Conservation (phyloP, 2,797 vertebrate genomes). For the Menidia menidia region DNA sequence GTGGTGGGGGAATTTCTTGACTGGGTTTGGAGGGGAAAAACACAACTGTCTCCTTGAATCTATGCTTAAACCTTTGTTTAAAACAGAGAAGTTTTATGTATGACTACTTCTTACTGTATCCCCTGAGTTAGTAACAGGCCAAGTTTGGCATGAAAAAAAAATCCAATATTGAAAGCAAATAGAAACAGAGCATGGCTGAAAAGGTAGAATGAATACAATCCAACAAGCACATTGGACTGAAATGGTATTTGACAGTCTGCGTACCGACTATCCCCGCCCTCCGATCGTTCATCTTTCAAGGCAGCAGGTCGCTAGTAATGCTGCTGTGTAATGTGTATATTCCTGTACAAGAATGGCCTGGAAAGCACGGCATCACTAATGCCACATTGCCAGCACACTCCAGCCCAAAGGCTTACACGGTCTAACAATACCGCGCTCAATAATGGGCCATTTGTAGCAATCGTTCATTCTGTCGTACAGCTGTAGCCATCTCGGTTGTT, state of each 20-base stretch:
- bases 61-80: neutral
- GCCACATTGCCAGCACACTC: neutral
- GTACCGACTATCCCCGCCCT: neutral
- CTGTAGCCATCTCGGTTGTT: neutral
- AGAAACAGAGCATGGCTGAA: neutral
- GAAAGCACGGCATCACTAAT: constrained; percentile 24
- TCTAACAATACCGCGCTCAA: neutral
- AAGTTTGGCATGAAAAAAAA: neutral
- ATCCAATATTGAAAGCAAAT: neutral
- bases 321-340: neutral
- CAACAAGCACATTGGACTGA: neutral
- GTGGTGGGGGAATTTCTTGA: neutral
- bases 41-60: neutral
- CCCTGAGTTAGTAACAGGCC: neutral
- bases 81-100: neutral
- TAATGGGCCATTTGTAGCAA: neutral
- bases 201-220: neutral
- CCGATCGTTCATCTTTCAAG: neutral
- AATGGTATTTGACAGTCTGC: neutral
- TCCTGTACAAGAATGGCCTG: constrained; percentile 29
- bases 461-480: neutral
- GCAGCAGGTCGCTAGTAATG: neutral
- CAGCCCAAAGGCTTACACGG: neutral
- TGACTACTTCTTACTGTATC: neutral
- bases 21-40: neutral